Evolutionary conservation across 2,113 vertebrate genomes (phyloP).

Genomic region (Dromaius novaehollandiae): DNA sequence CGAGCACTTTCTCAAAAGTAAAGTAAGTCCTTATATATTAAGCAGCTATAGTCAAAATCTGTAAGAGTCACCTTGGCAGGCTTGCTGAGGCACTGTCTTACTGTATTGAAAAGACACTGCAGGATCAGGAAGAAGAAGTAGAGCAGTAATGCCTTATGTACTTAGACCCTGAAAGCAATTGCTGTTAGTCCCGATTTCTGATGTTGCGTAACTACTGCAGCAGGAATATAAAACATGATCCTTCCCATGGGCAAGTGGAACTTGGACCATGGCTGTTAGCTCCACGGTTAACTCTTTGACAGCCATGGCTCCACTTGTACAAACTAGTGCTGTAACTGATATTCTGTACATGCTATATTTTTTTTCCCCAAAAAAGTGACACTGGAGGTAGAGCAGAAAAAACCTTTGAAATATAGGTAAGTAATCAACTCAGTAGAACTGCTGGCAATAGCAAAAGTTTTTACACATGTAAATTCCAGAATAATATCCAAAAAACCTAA

Average conservation of each 20-base stretch:
- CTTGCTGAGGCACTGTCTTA: not conserved
- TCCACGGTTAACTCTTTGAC: not conserved
- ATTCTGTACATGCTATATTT: not conserved
- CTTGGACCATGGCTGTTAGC: not conserved
- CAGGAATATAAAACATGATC: not conserved
- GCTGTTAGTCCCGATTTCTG: not conserved
- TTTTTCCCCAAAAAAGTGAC: not conserved
- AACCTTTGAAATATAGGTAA: not conserved
- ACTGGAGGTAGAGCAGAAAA: not conserved
- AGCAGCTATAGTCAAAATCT: too few species aligned
- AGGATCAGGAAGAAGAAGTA: not conserved
- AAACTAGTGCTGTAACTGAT: not conserved
- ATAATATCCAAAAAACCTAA: not conserved
- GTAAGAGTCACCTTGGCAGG: rapidly evolving
- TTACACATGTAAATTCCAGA: not conserved
- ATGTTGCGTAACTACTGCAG: not conserved
- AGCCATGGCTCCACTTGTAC: not conserved
- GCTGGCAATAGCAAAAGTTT: not conserved
- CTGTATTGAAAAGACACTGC: not conserved
- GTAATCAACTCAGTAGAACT: not conserved
- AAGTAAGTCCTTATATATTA: not conserved
- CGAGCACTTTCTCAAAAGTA: not conserved
- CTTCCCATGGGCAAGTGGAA: not conserved
- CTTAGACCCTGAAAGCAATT: not conserved
- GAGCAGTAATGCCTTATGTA: not conserved